Conservation (phyloP, 1,140 invertebrate genomes). For the Hypothenemus hampei region DNA sequence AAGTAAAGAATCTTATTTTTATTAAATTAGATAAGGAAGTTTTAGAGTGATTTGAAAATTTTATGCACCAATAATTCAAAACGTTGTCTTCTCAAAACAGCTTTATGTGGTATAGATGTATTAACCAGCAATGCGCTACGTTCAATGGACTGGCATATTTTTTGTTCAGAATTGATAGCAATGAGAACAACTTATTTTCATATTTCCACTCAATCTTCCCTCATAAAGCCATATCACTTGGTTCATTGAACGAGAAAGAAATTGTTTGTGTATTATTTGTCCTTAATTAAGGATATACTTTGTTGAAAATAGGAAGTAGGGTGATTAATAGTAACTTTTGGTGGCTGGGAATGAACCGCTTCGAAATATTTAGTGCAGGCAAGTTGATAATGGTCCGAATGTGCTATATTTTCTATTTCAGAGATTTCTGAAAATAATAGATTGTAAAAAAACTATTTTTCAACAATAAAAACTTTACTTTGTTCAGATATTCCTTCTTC, state of each 20-base stretch:
- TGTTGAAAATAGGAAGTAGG: conserved; percentile 81
- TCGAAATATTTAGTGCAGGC: conserved; percentile 90
- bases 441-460: neutral
- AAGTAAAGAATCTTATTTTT: no score
- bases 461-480: conserved; percentile 32
- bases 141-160: no score
- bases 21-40: no score
- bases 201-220: neutral
- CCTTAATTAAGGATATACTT: conserved; percentile 17
- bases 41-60: no score
- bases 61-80: no score
- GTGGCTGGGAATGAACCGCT: conserved; percentile 59
- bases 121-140: neutral
- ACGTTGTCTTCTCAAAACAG: no score
- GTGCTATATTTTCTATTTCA: neutral
- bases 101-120: neutral
- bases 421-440: neutral
- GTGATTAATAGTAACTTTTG: conserved; percentile 71
- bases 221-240: neutral
- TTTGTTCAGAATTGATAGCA: no score
- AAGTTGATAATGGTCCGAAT: conserved; percentile 66
- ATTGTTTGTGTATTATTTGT: conserved; percentile 23
- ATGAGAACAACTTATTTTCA: neutral
- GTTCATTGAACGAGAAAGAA: no score
- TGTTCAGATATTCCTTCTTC: conserved; percentile 56